Conservation (phyloP, 35 echinoderm and acorn worm species). For the Ophiothrix spiculata region DNA sequence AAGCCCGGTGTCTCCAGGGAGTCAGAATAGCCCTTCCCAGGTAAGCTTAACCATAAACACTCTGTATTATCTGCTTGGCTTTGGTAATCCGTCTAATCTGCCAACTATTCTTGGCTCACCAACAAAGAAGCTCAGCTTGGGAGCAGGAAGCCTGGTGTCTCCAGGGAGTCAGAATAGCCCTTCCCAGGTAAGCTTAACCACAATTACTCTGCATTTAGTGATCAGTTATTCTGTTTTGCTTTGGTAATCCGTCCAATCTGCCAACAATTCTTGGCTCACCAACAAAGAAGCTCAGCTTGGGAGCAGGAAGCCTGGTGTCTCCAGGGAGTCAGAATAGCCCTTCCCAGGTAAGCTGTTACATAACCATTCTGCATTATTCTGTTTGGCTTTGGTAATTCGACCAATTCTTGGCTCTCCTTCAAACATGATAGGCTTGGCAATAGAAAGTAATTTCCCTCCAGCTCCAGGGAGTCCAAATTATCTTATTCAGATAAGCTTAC, state of each 20-base stretch:
- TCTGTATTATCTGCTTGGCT: too few species aligned
- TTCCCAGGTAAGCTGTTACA: slow-evolving; percentile 73
- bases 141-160: slow-evolving; percentile 2
- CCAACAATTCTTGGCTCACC: slow-evolving; percentile 82
- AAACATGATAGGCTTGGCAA: too few species aligned
- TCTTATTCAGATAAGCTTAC: too few species aligned
- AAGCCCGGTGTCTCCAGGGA: slow-evolving; percentile 6
- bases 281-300: slow-evolving; percentile 37
- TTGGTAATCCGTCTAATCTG: slow-evolving; percentile 51
- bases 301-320: slow-evolving; percentile 2
- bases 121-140: slow-evolving; percentile 37
- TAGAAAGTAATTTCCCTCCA: too few species aligned
- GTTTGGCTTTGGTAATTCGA: too few species aligned
- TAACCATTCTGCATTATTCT: too few species aligned
- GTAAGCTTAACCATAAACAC: too few species aligned
- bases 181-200: slow-evolving; percentile 73
- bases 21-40: slow-evolving; percentile 55
- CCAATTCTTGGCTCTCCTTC: too few species aligned
- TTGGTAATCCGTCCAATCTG: slow-evolving; percentile 51
- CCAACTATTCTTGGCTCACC: slow-evolving; percentile 81
- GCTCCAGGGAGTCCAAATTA: too few species aligned
- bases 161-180: slow-evolving; percentile 28
- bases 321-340: slow-evolving; percentile 28
- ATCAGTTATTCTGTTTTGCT: slow-evolving; percentile 38
- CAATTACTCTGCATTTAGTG: too few species aligned